Conservation (phyloP, 2,888 invertebrate genomes). For the Thera obeliscata region DNA sequence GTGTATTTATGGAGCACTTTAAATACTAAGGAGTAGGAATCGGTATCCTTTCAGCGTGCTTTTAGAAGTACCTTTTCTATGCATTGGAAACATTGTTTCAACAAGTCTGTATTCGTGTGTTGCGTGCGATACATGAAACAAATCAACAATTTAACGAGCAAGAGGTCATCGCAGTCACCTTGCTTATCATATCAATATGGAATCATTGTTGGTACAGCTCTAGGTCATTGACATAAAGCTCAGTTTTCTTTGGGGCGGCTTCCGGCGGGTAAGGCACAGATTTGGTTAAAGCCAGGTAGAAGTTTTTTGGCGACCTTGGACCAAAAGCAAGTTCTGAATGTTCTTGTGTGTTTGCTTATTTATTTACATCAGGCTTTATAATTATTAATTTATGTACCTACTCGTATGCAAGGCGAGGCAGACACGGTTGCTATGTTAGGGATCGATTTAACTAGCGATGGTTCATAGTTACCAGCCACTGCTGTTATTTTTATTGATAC, state of each 20-base stretch:
- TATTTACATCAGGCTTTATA: conserved; percentile 43
- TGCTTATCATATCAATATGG: conserved; percentile 43
- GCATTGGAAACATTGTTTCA: conserved; percentile 15
- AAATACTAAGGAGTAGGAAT: not conserved
- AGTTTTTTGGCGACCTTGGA: conserved; percentile 58
- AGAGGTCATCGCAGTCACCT: conserved; percentile 56
- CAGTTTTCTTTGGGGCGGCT: conserved; percentile 41
- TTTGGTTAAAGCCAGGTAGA: conserved; percentile 54
- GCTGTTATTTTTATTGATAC: too few species aligned
- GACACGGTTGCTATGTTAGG: conserved; percentile 28
- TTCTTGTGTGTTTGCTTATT: conserved; percentile 50
- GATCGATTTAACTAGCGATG: conserved; percentile 16
- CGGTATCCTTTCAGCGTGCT: not conserved
- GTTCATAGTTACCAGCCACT: not conserved
- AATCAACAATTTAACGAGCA: conserved; percentile 48
- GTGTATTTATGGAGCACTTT: conserved; percentile 5
- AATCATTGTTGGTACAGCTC: conserved; percentile 36
- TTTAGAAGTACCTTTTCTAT: not conserved
- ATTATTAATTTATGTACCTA: conserved; percentile 13
- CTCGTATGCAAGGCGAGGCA: conserved; percentile 17
- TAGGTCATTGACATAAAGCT: conserved; percentile 45
- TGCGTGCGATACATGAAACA: conserved; percentile 44
- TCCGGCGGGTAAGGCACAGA: conserved; percentile 48
- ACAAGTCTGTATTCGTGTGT: conserved; percentile 28
- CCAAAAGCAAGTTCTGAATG: conserved; percentile 50